Evolutionary conservation across 2,888 invertebrate genomes (phyloP), one percentile per base, ranked within the genome.

Genomic region (Rosalia funebris): DNA sequence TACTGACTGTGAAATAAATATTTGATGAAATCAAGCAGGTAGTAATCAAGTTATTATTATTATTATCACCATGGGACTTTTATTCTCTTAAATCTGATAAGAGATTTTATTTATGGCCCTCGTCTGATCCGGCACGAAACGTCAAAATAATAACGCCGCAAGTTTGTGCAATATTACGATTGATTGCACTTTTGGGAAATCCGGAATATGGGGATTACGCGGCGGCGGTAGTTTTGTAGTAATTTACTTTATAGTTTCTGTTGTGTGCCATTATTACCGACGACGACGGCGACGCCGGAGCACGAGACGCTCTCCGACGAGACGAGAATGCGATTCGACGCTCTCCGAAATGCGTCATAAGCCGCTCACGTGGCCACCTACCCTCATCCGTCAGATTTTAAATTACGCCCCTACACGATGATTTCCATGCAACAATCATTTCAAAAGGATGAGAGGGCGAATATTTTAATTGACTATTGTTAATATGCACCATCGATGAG

Each of bases 381-480:
- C 69, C 69, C 69, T 59, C 58, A 64, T 60, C 36, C 57, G 63
- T 62, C 57, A 55, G 62, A 65, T 65, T 68, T 64, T 62, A 56
- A 57, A 65, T 48, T 65, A 62, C 66, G 62, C 63, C 68, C 70
- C 66, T 61, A 58, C 54, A 59, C 59, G 55, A 60, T 55, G 65
- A 65, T 69, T 70, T 68, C 63, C 66, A 69, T 68, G 66, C 64
- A 65, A 71, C 65, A 66, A 72, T 66, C 67, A 64, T 63, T 67
- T 66, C 68, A 60, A 69, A 69, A 61, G 71, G 69, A 71, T 66
- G 69, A 68, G 69, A 68, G 72, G 71, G 71, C 70, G 69, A 56
- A 71, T 71, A 69, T 71, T 69, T 69, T 73, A 73, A 73, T 73
- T 72, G 73, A 71, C 70, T 65, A 73, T 73, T 73, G 73, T 73